Base-by-base conservation (phyloP, 2,888 invertebrate species). In the Spodoptera littoralis region DNA sequence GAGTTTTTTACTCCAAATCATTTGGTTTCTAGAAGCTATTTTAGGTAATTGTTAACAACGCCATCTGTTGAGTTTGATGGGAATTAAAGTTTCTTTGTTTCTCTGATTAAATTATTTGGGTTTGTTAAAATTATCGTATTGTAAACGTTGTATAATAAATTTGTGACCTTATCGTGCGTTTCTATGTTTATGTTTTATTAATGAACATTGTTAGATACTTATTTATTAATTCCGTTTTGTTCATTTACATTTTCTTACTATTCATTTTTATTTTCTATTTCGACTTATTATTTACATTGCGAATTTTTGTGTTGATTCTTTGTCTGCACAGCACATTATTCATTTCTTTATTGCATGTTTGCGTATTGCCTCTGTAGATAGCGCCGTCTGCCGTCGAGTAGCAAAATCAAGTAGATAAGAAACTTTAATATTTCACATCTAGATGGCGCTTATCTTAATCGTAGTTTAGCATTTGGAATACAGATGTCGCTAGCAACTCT, bases 11-110 rank as follows among this genome's bases (percentile, higher is more conserved):
- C 70, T 65, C 56, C 55, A 77, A 79, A 81, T 75, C 68, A 80
- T 71, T 71, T 69, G 70, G 70, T 72, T 36, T 86, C 87, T 86
- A 83, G 85, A 86, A 87, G 57, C 60, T 77, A 76, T 78, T 78
- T 62, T 45, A 5, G 43, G 49, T 11, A 30, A 65, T 59, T 45
- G 11, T 11, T 22, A 24, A 36, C 27, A 76, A 45, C 81, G 84
- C 76, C 84, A 84, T 81, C 85, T 84, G 47, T 66, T 59, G 56
- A 41, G 2, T 13, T 49, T 77, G 0, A 0, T 36, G 6, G 2
- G 36, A 8, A 9, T 36, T 36, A 36, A 2, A 9, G 36, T 36
- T 76, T 73, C 54, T 36, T 45, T 50, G 11, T n/a, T 11, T n/a
- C 1, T 1, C 1, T 1, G 4, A 48, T 56, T 65, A 44, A 47